phyloP scores from a whole-genome alignment of 2,888 invertebrate species.

The Carcina quercana region DNA sequence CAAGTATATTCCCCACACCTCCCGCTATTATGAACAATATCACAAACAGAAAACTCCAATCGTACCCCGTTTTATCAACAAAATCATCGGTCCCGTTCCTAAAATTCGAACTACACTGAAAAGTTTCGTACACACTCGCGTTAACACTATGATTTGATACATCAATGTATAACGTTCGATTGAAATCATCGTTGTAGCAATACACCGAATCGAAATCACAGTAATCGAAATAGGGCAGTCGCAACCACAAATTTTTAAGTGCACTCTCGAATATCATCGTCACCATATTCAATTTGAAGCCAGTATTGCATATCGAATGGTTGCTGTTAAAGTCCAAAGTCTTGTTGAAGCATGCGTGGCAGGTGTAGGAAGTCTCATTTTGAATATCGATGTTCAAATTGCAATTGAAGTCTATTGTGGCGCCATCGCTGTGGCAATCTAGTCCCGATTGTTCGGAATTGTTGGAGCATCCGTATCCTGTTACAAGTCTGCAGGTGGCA shows the following conservation, averaged over 20 bases:
- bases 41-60: conserved; percentile 90
- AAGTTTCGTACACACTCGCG: conserved; percentile 31
- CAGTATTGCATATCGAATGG: conserved; percentile 48
- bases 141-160: conserved; percentile 28
- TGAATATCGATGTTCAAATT: conserved; percentile 54
- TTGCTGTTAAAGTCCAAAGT: conserved; percentile 40
- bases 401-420: conserved; percentile 38
- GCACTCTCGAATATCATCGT: conserved; percentile 56
- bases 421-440: conserved; percentile 34
- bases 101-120: conserved; percentile 55
- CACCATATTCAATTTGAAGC: conserved; percentile 56
- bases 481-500: conserved; percentile 43
- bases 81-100: conserved; percentile 36
- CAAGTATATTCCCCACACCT: conserved; percentile 92
- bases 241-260: conserved; percentile 54
- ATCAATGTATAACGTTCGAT: conserved; percentile 54
- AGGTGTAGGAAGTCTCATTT: conserved; percentile 64
- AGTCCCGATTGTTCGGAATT: conserved; percentile 32
- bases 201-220: conserved; percentile 48
- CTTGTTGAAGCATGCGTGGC: conserved; percentile 42
- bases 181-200: conserved; percentile 41
- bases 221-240: conserved; percentile 40
- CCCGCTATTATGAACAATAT: conserved; percentile 91
- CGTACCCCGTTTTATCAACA: conserved; percentile 61
- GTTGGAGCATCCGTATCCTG: conserved; percentile 39